Base-by-base conservation (phyloP, 2,113 vertebrate species). In the Plecturocebus donacophilus region DNA sequence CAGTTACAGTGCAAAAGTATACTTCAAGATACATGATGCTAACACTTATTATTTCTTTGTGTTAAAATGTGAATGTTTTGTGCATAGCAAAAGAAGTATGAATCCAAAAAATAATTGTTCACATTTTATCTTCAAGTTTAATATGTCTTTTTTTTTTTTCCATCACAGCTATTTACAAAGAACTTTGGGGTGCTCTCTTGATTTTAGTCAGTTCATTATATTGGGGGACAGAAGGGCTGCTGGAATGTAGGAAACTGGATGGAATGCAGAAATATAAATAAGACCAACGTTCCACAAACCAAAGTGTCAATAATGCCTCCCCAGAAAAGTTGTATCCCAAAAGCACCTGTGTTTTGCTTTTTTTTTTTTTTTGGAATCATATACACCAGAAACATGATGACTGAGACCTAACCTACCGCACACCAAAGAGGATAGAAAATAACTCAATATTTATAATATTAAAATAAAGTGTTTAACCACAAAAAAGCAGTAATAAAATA, bases 401-500 rank as follows among this genome's bases (percentile, higher is more conserved):
- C 0, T 80, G 96, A 98, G 97, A 91, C 58, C 98, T 97, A 98
- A 98, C 84, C 96, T 98, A 98, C 98, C 93, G 97, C 98, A 98
- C 98, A 98, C 98, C 98, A 92, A 98, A 98, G 97, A 97, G 98
- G 98, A 98, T 98, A 98, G 97, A 98, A 98, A 98, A 98, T 98
- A 98, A 99, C 98, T 98, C 98, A 98, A 97, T 98, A 98, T 99
- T 98, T 99, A 98, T 98, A 98, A 98, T 98, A 99, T 98, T 98
- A 99, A 98, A 99, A 98, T 98, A 99, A 99, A 98, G 98, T 98
- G 98, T 98, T 99, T 98, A 98, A 99, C 98, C 98, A 99, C 98
- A 99, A 99, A 99, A 99, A 99, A 99, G 98, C 99, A 99, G 98
- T 99, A 99, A 99, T 99, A 99, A 99, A 99, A 98, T 98, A 99